These are phyloP conservation scores for Enteromius afrohamiltoni DNA, from an alignment of 2,797 vertebrate genomes.

Conservation along the genomic window DNA sequence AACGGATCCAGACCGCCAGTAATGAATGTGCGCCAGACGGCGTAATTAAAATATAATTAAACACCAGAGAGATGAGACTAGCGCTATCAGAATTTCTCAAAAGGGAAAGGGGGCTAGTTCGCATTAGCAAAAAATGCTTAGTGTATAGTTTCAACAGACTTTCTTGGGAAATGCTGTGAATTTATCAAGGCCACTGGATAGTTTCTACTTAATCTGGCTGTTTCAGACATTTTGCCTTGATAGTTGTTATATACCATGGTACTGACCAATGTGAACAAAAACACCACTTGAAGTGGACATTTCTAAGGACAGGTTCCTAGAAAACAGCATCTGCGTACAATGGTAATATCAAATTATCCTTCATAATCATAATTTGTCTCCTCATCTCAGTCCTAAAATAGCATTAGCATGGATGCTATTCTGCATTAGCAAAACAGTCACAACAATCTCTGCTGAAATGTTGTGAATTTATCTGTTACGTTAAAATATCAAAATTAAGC, in stretches of 20 bases:
- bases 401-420: background rate
- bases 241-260: background rate
- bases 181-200: slow-evolving; percentile 27
- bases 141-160: slow-evolving; percentile 34
- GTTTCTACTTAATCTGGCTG: slow-evolving; percentile 5
- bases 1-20: slow-evolving; percentile 40
- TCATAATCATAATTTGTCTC: background rate
- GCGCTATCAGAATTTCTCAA: slow-evolving; percentile 43
- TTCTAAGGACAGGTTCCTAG: background rate
- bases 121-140: slow-evolving; percentile 37
- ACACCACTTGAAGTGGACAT: background rate
- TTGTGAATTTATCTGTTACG: background rate
- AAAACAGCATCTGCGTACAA: background rate
- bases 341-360: background rate
- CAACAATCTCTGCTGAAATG: background rate
- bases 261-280: background rate
- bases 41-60: slow-evolving; percentile 54
- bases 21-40: slow-evolving; percentile 31
- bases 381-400: background rate
- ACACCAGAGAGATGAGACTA: slow-evolving; percentile 45
- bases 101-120: slow-evolving; percentile 5
- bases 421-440: background rate
- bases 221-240: background rate
- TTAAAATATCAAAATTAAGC: background rate
- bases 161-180: slow-evolving; percentile 27